phyloP scores from a whole-genome alignment of 2,113 vertebrate genomes.

The Psephotus haematonotus region DNA sequence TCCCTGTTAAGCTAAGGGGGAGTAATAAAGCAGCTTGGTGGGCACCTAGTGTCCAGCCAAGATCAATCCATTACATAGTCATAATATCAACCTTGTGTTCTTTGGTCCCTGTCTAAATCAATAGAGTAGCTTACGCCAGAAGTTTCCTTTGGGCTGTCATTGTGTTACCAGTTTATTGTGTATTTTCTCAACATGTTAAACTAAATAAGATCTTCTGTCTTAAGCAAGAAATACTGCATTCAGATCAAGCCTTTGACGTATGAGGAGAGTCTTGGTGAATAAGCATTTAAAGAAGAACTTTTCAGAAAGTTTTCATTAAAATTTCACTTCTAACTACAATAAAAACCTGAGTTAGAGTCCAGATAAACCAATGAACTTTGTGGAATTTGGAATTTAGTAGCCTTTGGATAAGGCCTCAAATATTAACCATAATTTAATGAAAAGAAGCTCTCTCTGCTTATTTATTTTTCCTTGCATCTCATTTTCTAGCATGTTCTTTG shows the following conservation, averaged over 20 bases:
- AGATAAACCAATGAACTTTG: background rate
- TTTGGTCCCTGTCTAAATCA: slow-evolving; percentile 59
- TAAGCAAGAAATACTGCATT: slow-evolving; percentile 2
- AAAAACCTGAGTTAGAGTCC: background rate
- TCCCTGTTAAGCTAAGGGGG: background rate
- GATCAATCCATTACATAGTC: background rate
- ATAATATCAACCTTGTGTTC: slow-evolving; percentile 27
- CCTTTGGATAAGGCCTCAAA: background rate
- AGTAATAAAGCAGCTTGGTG: background rate
- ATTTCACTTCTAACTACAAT: background rate
- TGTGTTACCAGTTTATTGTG: background rate
- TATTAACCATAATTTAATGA: background rate
- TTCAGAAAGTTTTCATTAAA: background rate
- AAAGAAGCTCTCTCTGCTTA: background rate
- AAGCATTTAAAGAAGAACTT: background rate
- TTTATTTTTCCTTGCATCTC: background rate
- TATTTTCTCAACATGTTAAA: background rate
- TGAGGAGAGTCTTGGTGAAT: background rate
- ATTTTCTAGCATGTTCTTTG: background rate
- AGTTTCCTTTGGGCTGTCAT: slow-evolving; percentile 25
- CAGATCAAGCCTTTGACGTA: background rate
- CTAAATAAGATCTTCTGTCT: background rate
- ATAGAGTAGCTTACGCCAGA: slow-evolving; percentile 21
- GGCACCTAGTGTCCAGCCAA: background rate
- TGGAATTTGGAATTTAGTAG: background rate